Evolutionary conservation across 2,797 vertebrate species (phyloP), one percentile per base, ranked within the genome.

Genomic region (Spinus olivaceus): DNA sequence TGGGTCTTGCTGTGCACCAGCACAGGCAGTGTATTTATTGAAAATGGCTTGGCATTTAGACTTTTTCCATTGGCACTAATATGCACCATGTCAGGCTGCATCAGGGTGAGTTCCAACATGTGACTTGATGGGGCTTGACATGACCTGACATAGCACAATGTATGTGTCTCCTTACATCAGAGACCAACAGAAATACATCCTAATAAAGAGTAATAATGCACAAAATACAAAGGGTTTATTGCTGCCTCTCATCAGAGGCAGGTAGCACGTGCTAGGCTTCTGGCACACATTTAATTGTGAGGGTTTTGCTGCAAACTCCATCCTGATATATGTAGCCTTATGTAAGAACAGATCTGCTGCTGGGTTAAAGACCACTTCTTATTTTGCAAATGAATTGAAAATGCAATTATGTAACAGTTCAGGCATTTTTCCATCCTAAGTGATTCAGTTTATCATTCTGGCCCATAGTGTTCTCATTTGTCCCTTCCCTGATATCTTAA

Each of bases 101-200:
- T 96, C 65, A 95, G 74, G 61, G 66, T 56, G 46, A 9, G 4
- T 41, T 73, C 23, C 47, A 72, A 84, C 81, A 33, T 47, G 71
- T 17, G 76, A 66, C 60, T 81, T 79, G 69, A 95, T 96, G 88
- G 83, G 77, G 94, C 53, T 71, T 89, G 95, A 96, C 93, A 51
- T 94, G 95, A 96, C 97, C 96, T 92, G 95, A 94, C 73, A 96
- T 95, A 94, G 86, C 91, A 95, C 87, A 94, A 94, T 53, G 83
- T 91, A 47, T 67, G 71, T 94, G 95, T 97, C 96, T 95, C 79
- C 83, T 95, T 92, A 79, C 50, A 96, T 97, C 89, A 97, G 72
- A 83, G 74, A 41, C 61, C 49, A 69, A 33, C 9, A 84, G 83
- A 86, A 96, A 76, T 42, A 14, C 20, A 39, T 59, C n/a, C 85